Base-by-base conservation (phyloP, 2,888 invertebrate species). In the Blera fallax region DNA sequence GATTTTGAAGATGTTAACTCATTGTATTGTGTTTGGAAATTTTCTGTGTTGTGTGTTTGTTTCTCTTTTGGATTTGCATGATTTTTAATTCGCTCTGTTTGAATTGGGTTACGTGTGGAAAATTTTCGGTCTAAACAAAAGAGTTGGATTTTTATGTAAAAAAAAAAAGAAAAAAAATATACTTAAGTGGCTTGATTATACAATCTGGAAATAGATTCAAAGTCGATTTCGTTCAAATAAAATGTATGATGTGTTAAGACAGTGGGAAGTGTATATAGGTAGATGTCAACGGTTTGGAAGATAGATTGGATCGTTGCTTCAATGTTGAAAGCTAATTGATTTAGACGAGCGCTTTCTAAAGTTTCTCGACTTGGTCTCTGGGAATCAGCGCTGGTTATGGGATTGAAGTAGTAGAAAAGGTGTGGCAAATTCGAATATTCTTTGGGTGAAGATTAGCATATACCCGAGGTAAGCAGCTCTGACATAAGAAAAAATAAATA, bases 81-180 rank as follows among this genome's bases (percentile, higher is more conserved):
- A 72, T 74, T 80, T 79, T 85, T 85, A 80, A 80, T 80, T 85
- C 80, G 84, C 70, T 80, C 76, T 60, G 74, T 85, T 85, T 80
- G 65, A 74, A 80, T 54, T 80, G 76, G 74, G 74, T 85, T 85
- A 70, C 80, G 76, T 76, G 79, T 74, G 83, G 79, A 84, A 79
- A 79, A 62, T 73, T 73, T 72, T 72, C 16, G 72, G 37, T 7
- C 60, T 29, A 43, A 18, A 73, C 73, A 78, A 67, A 73, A 78
- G 65, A 70, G 14, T 48, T 37, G 29, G 16, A 8, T 37, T 52
- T 11, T 40, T 1, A 7, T n/a, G 4, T 24, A 48, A 7, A n/a
- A 32, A 32, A 14, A 11, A 43, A 29, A n/a, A n/a, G n/a, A n/a
- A n/a, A n/a, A n/a, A n/a, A n/a, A n/a, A n/a, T n/a, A 16, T 37